Evolutionary conservation across 1,140 invertebrate species (phyloP).

Genomic region (Trigoniulus corallinus): DNA sequence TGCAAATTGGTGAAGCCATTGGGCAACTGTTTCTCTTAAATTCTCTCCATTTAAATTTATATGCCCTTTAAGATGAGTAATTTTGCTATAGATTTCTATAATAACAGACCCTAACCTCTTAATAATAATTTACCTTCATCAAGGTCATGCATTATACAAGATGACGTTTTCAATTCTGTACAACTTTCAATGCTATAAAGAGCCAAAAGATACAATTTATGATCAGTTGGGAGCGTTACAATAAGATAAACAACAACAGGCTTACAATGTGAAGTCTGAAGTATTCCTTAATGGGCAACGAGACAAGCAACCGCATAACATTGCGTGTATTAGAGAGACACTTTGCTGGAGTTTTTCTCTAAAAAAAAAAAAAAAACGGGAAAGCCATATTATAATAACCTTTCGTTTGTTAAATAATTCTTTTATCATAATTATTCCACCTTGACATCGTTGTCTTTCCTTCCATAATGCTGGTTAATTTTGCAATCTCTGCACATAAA

Average conservation of each 20-base stretch:
- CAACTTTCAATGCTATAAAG: not conserved
- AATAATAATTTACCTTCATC: not conserved
- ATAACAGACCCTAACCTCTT: too few species aligned
- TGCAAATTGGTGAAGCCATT: slow-evolving; percentile 32
- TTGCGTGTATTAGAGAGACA: slow-evolving; percentile 32
- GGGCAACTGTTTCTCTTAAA: slow-evolving; percentile 35
- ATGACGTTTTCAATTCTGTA: not conserved
- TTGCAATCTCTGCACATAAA: slow-evolving; percentile 34
- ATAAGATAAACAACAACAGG: not conserved
- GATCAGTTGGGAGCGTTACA: not conserved
- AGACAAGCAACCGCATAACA: slow-evolving; percentile 35
- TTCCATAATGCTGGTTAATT: slow-evolving; percentile 32
- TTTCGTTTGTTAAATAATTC: slow-evolving; percentile 1
- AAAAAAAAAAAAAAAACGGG: slow-evolving; percentile 11
- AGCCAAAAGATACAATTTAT: not conserved
- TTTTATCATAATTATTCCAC: slow-evolving; percentile 10
- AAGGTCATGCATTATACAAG: not conserved
- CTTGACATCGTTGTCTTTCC: slow-evolving; percentile 17
- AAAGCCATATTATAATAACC: slow-evolving; percentile 4
- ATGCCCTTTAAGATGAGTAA: not conserved
- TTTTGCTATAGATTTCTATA: too few species aligned
- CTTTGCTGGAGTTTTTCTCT: slow-evolving; percentile 32
- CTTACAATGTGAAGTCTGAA: too few species aligned
- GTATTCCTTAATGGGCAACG: slow-evolving; percentile 35
- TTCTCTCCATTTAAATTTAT: slow-evolving; percentile 28